phyloP scores from a whole-genome alignment of 1,140 invertebrate species.

The Hetaerina americana region DNA sequence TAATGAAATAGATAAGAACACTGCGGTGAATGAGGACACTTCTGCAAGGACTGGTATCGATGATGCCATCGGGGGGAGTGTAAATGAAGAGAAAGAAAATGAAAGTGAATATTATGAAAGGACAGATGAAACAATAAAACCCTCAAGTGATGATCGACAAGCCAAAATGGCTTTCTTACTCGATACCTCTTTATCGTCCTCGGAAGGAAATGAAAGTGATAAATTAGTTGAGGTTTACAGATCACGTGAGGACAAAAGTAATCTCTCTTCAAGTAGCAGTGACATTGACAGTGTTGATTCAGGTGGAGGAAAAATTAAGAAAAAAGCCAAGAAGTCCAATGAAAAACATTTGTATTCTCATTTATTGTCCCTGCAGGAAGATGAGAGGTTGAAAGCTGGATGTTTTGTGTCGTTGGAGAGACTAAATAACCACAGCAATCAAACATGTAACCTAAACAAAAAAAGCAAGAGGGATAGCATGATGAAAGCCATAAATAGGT shows the following conservation, averaged over 20 bases:
- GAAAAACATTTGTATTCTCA: not conserved
- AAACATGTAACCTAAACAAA: not conserved
- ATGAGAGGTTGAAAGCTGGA: not conserved
- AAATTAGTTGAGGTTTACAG: not conserved
- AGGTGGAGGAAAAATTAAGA: not conserved
- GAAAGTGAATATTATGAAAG: not conserved
- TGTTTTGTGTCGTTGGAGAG: not conserved
- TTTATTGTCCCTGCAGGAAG: not conserved
- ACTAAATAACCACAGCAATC: not conserved
- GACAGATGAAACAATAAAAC: not conserved
- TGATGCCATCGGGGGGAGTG: too few species aligned
- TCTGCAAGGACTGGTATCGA: too few species aligned
- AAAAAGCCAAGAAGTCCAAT: not conserved
- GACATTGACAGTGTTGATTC: not conserved
- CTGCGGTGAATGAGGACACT: too few species aligned
- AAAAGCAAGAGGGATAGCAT: too few species aligned
- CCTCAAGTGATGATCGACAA: not conserved
- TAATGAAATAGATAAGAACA: too few species aligned
- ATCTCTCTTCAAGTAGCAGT: too few species aligned
- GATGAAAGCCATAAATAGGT: too few species aligned
- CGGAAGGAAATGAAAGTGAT: not conserved
- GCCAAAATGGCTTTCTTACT: not conserved
- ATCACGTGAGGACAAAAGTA: not conserved
- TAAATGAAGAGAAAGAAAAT: not conserved
- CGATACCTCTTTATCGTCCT: not conserved